These are phyloP conservation scores for Gambusia holbrooki DNA, from an alignment of 2,113 vertebrate genomes.

Conservation along the genomic window DNA sequence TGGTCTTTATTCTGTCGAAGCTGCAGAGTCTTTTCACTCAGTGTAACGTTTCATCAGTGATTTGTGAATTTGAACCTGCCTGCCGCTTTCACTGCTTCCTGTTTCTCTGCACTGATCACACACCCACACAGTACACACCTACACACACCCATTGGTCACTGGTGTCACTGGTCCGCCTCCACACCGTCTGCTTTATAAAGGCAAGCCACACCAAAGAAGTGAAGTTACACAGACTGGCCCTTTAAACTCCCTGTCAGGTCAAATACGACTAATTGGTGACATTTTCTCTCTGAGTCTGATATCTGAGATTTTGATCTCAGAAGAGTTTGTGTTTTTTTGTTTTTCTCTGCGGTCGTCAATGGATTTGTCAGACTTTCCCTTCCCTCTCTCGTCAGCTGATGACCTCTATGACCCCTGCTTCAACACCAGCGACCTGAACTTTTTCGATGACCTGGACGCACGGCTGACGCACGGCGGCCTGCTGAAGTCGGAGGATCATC, in stretches of 20 bases:
- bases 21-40: neutral
- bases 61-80: constrained; percentile 20
- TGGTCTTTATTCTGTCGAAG: no score
- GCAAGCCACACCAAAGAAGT: constrained; percentile 17
- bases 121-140: constrained; percentile 19
- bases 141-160: constrained; percentile 46
- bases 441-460: constrained; percentile 94
- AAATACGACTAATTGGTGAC: neutral
- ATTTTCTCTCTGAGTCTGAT: neutral
- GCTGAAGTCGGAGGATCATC: constrained; percentile 84
- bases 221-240: constrained; percentile 51
- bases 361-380: constrained; percentile 71
- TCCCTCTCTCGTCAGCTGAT: constrained; percentile 86
- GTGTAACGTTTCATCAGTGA: neutral
- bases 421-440: constrained; percentile 91
- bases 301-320: neutral
- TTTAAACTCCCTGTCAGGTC: constrained; percentile 33
- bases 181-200: constrained; percentile 48
- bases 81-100: constrained; percentile 48
- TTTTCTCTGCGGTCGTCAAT: constrained; percentile 14
- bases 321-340: neutral
- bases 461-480: constrained; percentile 87
- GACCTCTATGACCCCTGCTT: constrained; percentile 97
- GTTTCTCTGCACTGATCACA: constrained; percentile 39
- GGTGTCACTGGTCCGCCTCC: constrained; percentile 32